Evolutionary conservation across 1,140 invertebrate species (phyloP).

Genomic region (Cotesia chilonis): DNA sequence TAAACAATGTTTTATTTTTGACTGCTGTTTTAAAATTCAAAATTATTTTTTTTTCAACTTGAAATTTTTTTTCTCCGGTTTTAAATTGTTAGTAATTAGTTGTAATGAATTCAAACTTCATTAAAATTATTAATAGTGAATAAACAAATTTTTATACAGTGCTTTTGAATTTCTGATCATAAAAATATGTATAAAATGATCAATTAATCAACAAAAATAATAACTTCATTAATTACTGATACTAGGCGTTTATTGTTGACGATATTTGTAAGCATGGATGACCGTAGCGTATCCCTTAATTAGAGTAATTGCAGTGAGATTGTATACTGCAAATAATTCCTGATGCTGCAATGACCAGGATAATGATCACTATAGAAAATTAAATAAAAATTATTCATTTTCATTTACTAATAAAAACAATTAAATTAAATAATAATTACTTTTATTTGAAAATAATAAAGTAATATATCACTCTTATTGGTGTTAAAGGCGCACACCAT

Average conservation of each 20-base stretch:
- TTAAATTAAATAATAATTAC: not conserved
- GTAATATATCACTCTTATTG: not conserved
- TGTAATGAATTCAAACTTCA: no score
- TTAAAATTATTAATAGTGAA: no score
- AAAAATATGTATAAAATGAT: no score
- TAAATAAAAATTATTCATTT: not conserved
- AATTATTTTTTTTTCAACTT: no score
- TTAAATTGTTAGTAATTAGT: no score
- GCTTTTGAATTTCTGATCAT: no score
- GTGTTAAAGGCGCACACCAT: no score
- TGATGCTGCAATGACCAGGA: conserved; percentile 12
- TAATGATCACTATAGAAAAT: not conserved
- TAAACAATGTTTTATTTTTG: no score
- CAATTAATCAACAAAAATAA: not conserved
- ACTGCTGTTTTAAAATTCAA: no score
- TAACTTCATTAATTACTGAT: not conserved
- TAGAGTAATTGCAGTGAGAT: not conserved
- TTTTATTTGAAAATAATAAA: not conserved
- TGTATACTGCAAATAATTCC: conserved; percentile 12
- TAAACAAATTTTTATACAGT: no score
- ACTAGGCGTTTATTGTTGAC: not conserved
- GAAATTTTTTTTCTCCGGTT: no score
- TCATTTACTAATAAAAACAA: not conserved
- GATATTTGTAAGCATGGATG: conserved; percentile 13
- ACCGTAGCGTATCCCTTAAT: not conserved